Evolutionary conservation across 2,888 invertebrate genomes (phyloP).

Genomic region (Tiliacea aurago): DNA sequence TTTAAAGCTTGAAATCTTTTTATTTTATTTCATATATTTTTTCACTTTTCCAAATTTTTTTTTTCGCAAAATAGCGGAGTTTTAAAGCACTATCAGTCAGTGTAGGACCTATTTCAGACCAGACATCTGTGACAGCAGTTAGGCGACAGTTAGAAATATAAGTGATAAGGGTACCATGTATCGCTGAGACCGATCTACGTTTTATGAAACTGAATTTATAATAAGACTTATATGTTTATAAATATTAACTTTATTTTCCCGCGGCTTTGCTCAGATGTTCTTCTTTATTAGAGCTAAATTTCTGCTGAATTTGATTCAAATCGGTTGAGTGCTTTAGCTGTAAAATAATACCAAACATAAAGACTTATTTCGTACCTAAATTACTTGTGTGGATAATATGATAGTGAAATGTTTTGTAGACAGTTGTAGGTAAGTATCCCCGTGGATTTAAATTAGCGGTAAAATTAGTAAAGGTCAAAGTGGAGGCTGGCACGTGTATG

Average conservation of each 20-base stretch:
- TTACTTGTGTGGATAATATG: neutral
- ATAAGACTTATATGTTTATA: constrained; percentile 5
- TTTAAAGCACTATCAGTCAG: constrained; percentile 38
- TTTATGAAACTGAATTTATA: constrained; percentile 53
- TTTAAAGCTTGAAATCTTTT: constrained; percentile 2
- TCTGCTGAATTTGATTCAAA: neutral
- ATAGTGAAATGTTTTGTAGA: neutral
- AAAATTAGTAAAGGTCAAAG: constrained; percentile 1
- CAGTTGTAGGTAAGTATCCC: neutral
- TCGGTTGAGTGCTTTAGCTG: neutral
- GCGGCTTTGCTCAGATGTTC: no score
- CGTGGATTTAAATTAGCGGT: neutral
- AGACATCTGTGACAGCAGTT: constrained; percentile 48
- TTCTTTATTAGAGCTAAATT: no score
- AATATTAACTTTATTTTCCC: neutral
- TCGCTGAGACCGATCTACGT: constrained; percentile 51
- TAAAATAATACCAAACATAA: neutral
- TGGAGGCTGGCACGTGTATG: constrained; percentile 11
- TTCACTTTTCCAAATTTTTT: neutral
- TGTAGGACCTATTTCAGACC: constrained; percentile 39
- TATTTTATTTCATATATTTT: neutral
- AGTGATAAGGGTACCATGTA: constrained; percentile 56
- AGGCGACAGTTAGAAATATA: constrained; percentile 46
- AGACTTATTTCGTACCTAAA: neutral
- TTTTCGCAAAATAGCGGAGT: constrained; percentile 1